Base-by-base conservation (phyloP, 2,888 invertebrate species). In the Drosophila mulleri region DNA sequence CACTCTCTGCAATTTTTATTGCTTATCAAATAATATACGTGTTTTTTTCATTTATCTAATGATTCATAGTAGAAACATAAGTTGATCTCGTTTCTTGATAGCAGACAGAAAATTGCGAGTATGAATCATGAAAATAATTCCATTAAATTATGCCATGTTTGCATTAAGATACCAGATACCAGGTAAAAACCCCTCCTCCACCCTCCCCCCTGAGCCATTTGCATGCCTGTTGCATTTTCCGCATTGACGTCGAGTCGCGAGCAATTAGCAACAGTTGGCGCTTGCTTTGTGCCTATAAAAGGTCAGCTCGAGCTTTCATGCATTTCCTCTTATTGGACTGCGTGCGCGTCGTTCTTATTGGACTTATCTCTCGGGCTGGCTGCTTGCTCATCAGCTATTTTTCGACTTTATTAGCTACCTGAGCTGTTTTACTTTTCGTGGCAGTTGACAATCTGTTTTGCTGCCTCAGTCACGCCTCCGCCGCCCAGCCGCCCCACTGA, bases 201-300 rank as follows among this genome's bases (percentile, higher is more conserved):
- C 45, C 1, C 3, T 18, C 20, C 20, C 26, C 3, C 47, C 29
- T 32, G 23, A 14, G 20, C 6, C 23, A 47, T 58, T 26, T 56
- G 71, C 61, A 83, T 80, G 87, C 88, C 88, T 84, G 85, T 85
- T 85, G 85, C 85, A 80, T 75, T 85, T 85, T 88, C 85, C 85
- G 85, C 85, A 79, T 85, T 70, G 48, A 60, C 66, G 66, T 35
- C 9, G 8, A 75, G 67, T 86, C 84, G 78, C 80, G 80, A 69
- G 75, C 84, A 87, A 84, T 84, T 86, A 82, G 67, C 80, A 75
- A 60, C 65, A 75, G 68, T 81, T 82, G 54, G 71, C 60, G 48
- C 37, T 53, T 72, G 54, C 35, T 26, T 65, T 20, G 47, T 56
- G 58, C 37, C 78, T 66, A 67, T 81, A 78, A 73, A 81, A 75